Conservation (phyloP, 92 coral and sea anemone species). For the Actinostola sp. region DNA sequence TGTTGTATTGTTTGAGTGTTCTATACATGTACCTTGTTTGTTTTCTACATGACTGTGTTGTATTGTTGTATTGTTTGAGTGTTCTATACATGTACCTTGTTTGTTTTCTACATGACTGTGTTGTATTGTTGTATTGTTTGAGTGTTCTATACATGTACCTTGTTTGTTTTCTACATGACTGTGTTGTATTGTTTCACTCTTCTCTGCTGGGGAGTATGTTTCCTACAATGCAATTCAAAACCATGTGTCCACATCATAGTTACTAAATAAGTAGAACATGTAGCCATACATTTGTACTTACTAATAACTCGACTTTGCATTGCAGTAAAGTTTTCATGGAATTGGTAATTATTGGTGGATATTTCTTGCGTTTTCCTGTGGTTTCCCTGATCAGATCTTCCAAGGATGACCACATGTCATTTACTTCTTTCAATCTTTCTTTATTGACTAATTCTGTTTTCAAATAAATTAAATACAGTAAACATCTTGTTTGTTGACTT, state of each 20-base stretch:
- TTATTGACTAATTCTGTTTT: constrained; percentile 68
- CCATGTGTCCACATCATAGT: background rate
- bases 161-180: constrained; percentile 10
- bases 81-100: background rate
- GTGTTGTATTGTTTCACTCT: constrained; percentile 52
- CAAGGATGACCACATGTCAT: constrained; percentile 76
- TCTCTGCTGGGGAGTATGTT: constrained; percentile 47
- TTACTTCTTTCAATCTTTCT: constrained; percentile 69
- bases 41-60: no score
- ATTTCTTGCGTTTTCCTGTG: constrained; percentile 78
- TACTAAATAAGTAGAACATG: background rate
- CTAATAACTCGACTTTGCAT: constrained; percentile 53
- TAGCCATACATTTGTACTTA: constrained; percentile 23
- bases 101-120: background rate
- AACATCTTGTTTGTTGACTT: background rate
- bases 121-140: background rate
- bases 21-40: no score
- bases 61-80: no score
- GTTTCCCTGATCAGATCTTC: constrained; percentile 79
- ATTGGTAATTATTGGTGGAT: constrained; percentile 76
- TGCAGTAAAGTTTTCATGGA: constrained; percentile 44
- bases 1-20: no score
- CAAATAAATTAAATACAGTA: constrained; percentile 27
- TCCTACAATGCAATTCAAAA: constrained; percentile 45
- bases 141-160: constrained; percentile 28